These are phyloP conservation scores for Hemitrygon akajei DNA, from an alignment of 2,797 vertebrate genomes.

Conservation along the genomic window DNA sequence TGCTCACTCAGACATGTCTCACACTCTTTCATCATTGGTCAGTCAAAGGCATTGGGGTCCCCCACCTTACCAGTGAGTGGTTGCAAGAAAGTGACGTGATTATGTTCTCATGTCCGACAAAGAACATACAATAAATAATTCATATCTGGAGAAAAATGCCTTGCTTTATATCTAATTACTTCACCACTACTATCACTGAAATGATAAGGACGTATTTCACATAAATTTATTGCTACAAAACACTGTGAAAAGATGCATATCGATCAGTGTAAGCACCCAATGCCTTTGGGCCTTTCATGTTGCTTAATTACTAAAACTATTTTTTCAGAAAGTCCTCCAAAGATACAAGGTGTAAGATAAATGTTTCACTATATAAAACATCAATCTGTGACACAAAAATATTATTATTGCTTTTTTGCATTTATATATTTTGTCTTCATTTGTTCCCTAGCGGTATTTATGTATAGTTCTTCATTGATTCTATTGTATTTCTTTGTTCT, in stretches of 20 bases:
- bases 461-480: no score
- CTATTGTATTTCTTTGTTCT: no score
- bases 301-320: no score
- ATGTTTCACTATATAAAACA: neutral
- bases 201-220: neutral
- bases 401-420: neutral
- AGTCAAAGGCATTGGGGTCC: no score
- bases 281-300: no score
- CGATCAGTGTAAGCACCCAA: no score
- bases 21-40: no score
- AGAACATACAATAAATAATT: neutral
- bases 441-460: no score
- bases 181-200: neutral
- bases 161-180: neutral
- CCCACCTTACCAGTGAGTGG: no score
- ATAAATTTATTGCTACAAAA: neutral
- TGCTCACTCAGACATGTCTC: no score
- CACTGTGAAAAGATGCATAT: neutral
- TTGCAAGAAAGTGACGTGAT: no score
- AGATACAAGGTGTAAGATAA: neutral
- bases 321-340: neutral
- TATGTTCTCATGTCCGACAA: no score
- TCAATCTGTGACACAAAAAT: neutral
- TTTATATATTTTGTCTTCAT: neutral
- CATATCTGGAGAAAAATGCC: neutral